Evolutionary conservation across 1,140 invertebrate species (phyloP).

Genomic region (Drosophila pectinifera): DNA sequence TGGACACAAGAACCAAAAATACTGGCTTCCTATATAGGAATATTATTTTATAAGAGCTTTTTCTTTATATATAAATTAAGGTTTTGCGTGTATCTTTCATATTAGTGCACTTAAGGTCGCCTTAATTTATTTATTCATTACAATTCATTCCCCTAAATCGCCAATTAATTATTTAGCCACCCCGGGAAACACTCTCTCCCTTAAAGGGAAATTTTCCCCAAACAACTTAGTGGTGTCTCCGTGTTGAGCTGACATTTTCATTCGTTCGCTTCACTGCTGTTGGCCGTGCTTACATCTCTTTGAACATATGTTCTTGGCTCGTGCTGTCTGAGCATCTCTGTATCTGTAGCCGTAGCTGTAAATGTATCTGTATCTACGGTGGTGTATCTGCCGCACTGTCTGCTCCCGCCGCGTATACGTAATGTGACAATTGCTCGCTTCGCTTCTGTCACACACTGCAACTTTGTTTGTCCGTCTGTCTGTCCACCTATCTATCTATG

Average conservation of each 20-base stretch:
- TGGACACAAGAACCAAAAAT: neutral
- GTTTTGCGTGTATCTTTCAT: neutral
- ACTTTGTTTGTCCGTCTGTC: conserved; percentile 55
- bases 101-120: neutral
- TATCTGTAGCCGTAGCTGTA: neutral
- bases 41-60: no score
- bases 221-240: no score
- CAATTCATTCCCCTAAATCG: neutral
- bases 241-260: conserved; percentile 37
- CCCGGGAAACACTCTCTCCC: neutral
- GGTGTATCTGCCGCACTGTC: conserved; percentile 24
- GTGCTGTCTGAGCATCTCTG: conserved; percentile 32
- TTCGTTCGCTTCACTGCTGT: conserved; percentile 10
- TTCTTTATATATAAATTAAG: no score
- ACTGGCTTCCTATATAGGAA: no score
- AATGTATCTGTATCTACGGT: conserved; percentile 2
- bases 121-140: neutral
- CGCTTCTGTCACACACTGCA: conserved; percentile 47
- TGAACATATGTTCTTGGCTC: conserved; percentile 48
- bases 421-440: conserved; percentile 70
- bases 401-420: conserved; percentile 68
- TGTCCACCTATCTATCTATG: neutral
- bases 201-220: neutral
- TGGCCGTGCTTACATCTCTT: conserved; percentile 39
- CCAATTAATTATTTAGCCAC: neutral